A percentile compares a stretch with the other conserved stretches of the same genome.
Evolutionary conservation across 2,888 invertebrate genomes (phyloP).

Genomic region (Mesorhabditis spiculigera): DNA sequence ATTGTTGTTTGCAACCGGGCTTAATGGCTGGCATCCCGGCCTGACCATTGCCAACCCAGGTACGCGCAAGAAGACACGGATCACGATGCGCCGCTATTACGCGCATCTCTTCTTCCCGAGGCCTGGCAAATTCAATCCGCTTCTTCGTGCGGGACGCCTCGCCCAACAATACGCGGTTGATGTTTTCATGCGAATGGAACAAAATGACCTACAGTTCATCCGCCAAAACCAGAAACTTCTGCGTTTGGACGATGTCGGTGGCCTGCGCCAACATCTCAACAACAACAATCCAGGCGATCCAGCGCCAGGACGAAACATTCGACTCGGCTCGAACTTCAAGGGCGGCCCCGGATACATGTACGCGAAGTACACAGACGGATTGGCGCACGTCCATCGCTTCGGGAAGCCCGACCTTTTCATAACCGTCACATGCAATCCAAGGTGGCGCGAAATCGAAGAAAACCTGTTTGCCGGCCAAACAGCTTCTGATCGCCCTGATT

Average conservation of each 20-base stretch:
- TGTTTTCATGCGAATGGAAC: constrained; percentile 58
- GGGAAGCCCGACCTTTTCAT: constrained; percentile 49
- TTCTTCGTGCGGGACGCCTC: constrained; percentile 14
- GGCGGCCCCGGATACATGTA: constrained; percentile 59
- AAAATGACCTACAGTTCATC: constrained; percentile 53
- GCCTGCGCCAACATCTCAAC: constrained; percentile 34
- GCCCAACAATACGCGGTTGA: constrained; percentile 57
- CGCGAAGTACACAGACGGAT: constrained; percentile 44
- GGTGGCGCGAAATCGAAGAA: constrained; percentile 52
- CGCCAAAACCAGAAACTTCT: constrained; percentile 54
- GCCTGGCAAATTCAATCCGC: constrained; percentile 36
- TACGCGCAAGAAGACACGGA: constrained; percentile 18
- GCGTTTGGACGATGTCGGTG: constrained; percentile 40
- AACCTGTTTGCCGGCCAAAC: constrained; percentile 26
- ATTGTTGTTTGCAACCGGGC: constrained; percentile 51
- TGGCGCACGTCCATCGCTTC: constrained; percentile 41
- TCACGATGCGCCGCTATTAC: constrained; percentile 43
- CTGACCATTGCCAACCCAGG: constrained; percentile 3
- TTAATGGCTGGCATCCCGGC: constrained; percentile 30
- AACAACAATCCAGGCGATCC: background rate
- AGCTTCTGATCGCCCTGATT: constrained; percentile 45
- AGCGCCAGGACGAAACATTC: constrained; percentile 22
- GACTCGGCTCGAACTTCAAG: constrained; percentile 46
- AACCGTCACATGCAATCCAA: constrained; percentile 58
- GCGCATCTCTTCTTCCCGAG: constrained; percentile 26